Evolutionary conservation across 2,797 vertebrate genomes (phyloP).

Genomic region (Tolypeutes matacus): DNA sequence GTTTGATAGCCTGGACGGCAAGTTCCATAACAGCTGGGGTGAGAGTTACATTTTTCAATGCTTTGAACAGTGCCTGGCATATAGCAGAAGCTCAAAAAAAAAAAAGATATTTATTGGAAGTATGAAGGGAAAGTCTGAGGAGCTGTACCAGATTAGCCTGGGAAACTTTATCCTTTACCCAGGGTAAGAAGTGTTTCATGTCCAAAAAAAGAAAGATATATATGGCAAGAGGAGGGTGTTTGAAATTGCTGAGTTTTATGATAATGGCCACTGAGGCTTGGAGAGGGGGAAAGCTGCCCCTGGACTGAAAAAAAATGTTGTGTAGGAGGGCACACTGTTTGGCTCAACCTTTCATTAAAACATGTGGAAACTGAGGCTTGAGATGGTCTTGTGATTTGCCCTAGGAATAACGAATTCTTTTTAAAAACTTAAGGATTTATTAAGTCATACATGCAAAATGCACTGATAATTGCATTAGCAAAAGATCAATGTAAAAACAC

Average conservation of each 20-base stretch:
- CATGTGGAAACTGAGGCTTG: not conserved
- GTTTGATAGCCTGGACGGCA: not conserved
- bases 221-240: not conserved
- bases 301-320: not conserved
- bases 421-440: too few species aligned
- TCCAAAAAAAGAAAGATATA: not conserved
- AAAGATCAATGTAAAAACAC: too few species aligned
- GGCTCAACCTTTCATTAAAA: not conserved
- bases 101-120: not conserved
- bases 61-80: not conserved
- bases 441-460: too few species aligned
- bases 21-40: not conserved
- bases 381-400: not conserved
- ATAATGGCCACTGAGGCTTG: not conserved
- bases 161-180: not conserved
- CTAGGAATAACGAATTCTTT: not conserved
- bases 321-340: too few species aligned
- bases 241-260: conserved; percentile 26
- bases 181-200: not conserved
- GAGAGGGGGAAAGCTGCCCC: not conserved
- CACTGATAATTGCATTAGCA: too few species aligned
- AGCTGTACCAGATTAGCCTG: not conserved
- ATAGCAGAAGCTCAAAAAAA: not conserved
- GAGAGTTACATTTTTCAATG: not conserved
- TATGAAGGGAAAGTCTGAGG: not conserved